Evolutionary conservation across 37 sponge, comb jelly and placozoan genomes (phyloP).

Genomic region (Bolinopsis microptera): DNA sequence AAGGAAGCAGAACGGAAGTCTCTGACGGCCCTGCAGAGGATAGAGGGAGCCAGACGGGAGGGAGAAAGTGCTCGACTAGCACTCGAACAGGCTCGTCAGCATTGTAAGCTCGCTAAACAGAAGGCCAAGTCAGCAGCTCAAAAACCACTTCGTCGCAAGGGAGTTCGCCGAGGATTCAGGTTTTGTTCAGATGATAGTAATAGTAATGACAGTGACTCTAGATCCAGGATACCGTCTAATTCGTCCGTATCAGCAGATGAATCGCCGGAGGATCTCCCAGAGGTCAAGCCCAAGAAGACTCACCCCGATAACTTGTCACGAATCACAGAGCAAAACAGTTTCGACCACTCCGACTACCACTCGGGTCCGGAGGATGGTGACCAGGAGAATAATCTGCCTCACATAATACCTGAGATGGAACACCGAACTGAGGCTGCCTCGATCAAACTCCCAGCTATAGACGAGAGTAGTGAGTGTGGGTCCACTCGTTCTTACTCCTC

Average conservation of each 20-base stretch:
- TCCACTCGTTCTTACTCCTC: slow-evolving; percentile 32
- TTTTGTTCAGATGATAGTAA: slow-evolving; percentile 60
- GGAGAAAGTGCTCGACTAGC: slow-evolving; percentile 57
- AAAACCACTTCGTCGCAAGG: slow-evolving; percentile 55
- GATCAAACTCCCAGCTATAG: slow-evolving; percentile 58
- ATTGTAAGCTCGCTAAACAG: slow-evolving; percentile 40
- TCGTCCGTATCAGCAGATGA: background rate
- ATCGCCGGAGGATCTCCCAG: slow-evolving; percentile 22
- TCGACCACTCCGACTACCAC: slow-evolving; percentile 65
- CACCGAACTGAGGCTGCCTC: slow-evolving; percentile 21
- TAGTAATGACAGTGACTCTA: slow-evolving; percentile 39
- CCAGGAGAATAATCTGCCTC: background rate
- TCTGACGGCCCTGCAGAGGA: slow-evolving; percentile 44
- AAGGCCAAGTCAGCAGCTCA: slow-evolving; percentile 58
- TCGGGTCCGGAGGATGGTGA: slow-evolving; percentile 28
- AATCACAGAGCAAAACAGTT: slow-evolving; percentile 66
- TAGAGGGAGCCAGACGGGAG: slow-evolving; percentile 60
- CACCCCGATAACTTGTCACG: slow-evolving; percentile 44
- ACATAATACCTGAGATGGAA: slow-evolving; percentile 22
- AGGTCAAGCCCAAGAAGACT: background rate
- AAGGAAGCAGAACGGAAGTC: slow-evolving; percentile 63
- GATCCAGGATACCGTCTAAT: slow-evolving; percentile 10
- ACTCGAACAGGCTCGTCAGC: slow-evolving; percentile 55
- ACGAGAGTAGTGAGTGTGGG: slow-evolving; percentile 61
- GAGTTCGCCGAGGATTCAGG: slow-evolving; percentile 8